Conservation (phyloP, 2,113 vertebrate species). For the Chrysemys picta region DNA sequence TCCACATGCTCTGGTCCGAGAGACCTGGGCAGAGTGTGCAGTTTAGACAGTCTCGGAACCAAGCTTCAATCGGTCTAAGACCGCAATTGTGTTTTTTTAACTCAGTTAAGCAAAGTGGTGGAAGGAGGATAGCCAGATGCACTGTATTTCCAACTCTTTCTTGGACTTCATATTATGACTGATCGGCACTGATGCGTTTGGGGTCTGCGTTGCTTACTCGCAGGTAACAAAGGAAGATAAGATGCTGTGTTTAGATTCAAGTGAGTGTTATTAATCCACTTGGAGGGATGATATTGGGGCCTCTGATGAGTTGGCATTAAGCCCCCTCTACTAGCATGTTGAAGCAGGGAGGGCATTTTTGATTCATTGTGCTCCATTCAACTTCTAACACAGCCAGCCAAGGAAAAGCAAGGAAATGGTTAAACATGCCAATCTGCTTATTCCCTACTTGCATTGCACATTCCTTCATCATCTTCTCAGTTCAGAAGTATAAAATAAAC, state of each 20-base stretch:
- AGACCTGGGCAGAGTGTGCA: neutral
- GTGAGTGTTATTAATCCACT: neutral
- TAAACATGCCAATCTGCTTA: neutral
- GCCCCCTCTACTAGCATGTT: neutral
- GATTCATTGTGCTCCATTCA: neutral
- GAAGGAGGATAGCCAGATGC: no score
- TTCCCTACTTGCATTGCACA: accelerated
- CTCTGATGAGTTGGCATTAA: neutral
- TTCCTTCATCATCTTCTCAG: neutral
- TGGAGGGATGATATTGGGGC: neutral
- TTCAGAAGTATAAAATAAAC: neutral
- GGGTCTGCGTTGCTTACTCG: neutral
- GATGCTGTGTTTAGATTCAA: no score
- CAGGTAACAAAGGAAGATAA: neutral
- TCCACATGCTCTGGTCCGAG: neutral
- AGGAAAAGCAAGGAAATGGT: neutral
- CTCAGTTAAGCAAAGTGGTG: neutral
- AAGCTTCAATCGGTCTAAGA: neutral
- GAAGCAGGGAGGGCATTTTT: neutral
- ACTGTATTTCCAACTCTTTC: neutral
- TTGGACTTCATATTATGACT: neutral
- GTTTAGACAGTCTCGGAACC: neutral
- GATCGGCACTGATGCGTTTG: neutral
- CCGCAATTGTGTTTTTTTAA: neutral
- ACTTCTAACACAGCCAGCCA: accelerated